These are phyloP conservation scores for Cinclus mexicanus DNA, from an alignment of 2,113 vertebrate genomes.

Conservation along the genomic window DNA sequence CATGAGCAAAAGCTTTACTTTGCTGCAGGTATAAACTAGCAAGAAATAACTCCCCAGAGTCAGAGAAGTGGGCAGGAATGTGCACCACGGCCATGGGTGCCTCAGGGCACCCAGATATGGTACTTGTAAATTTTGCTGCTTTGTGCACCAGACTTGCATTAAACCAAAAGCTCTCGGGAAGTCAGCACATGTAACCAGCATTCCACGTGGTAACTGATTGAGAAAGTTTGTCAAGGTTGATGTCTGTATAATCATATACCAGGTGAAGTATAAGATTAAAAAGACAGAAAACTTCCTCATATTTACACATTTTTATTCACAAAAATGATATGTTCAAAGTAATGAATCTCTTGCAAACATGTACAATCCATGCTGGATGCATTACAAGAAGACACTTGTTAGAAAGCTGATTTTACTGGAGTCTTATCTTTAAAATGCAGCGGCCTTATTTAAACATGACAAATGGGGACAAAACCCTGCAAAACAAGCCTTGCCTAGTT, in stretches of 20 bases:
- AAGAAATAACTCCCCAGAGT: not conserved
- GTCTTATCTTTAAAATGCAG: constrained; percentile 54
- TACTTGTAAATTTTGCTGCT: not conserved
- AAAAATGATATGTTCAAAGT: not conserved
- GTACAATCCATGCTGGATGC: not conserved
- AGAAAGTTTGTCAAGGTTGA: not conserved
- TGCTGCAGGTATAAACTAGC: constrained; percentile 48
- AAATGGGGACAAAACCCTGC: not conserved
- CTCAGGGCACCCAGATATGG: not conserved
- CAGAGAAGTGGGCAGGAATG: not conserved
- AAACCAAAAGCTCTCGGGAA: not conserved
- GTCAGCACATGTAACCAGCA: not conserved
- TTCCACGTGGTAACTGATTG: not conserved
- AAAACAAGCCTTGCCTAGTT: not conserved
- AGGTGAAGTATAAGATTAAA: not conserved
- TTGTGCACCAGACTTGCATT: not conserved
- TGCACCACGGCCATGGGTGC: not conserved
- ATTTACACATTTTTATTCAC: not conserved
- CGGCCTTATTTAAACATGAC: not conserved
- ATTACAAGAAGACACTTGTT: not conserved
- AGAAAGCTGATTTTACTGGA: constrained; percentile 12
- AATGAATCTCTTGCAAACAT: not conserved
- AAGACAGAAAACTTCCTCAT: not conserved
- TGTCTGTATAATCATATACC: not conserved
- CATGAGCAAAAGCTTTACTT: not conserved